Evolutionary conservation across 2,888 invertebrate genomes (phyloP).

Genomic region (Tipula unca): DNA sequence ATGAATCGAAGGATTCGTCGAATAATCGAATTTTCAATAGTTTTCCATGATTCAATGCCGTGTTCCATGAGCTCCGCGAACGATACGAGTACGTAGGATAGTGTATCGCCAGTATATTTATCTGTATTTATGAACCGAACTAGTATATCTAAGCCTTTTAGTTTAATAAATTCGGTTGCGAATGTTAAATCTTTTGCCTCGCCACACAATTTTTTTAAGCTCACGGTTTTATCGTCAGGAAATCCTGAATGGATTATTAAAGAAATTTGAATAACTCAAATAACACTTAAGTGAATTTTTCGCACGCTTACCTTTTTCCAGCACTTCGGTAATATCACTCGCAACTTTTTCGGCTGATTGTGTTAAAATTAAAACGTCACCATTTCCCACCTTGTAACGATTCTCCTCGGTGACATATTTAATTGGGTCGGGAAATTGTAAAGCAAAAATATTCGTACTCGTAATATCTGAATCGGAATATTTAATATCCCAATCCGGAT

Average conservation of each 20-base stretch:
- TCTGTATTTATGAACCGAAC: constrained; percentile 44
- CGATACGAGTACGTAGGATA: constrained; percentile 72
- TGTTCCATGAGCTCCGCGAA: constrained; percentile 95
- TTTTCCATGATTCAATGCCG: constrained; percentile 88
- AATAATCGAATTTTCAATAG: constrained; percentile 78
- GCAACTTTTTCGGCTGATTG: constrained; percentile 85
- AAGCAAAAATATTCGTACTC: constrained; percentile 76
- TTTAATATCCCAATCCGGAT: constrained; percentile 65
- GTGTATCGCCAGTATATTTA: constrained; percentile 60
- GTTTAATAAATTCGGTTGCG: constrained; percentile 86
- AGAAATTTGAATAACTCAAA: neutral
- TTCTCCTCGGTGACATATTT: constrained; percentile 92
- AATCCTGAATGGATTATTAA: neutral
- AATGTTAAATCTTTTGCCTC: constrained; percentile 84
- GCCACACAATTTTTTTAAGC: constrained; percentile 63
- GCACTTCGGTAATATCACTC: constrained; percentile 67
- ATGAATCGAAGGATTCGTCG: constrained; percentile 74
- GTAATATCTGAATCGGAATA: constrained; percentile 78
- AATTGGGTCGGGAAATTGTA: constrained; percentile 81
- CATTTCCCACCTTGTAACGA: constrained; percentile 88
- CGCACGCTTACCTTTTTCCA: constrained; percentile 58
- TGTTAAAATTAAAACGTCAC: constrained; percentile 76
- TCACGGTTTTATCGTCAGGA: constrained; percentile 58
- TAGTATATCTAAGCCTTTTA: constrained; percentile 75
- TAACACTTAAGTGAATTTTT: neutral